Base-by-base conservation (phyloP, 2,797 vertebrate species). In the Cichlasoma orientale region DNA sequence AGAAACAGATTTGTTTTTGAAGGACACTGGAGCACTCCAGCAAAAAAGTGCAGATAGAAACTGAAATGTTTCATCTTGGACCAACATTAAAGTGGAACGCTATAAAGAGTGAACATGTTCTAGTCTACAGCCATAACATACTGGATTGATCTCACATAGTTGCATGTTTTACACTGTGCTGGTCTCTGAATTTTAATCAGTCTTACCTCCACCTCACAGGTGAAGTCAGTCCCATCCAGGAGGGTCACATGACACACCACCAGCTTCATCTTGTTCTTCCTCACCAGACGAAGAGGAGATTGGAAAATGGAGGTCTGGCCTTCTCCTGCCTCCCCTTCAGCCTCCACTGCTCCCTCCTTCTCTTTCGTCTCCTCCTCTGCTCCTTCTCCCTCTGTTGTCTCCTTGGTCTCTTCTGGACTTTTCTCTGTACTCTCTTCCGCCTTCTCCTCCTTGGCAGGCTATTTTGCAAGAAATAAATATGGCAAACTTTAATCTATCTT, bases 171-270 rank as follows among this genome's bases (percentile, higher is more conserved):
- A 50, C 11, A 50, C 18, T 56, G 21, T 27, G 27, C 36, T 33
- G 23, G 0, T 72, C n/a, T 9, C 16, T 7, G 5, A 33, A 18
- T 61, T n/a, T 38, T 3, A 29, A 52, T 36, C 11, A 25, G 36
- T 19, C 96, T 96, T 93, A 99, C 98, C 98, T 99, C 98, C 75
- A 99, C 89, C 79, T 98, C 97, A 76, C 97, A 99, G 89, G 82
- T 93, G 92, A 97, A 98, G 88, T 98, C 97, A 0, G 90, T 96
- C 75, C 97, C 97, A 38, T 99, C 98, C 78, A 99, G 93, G 61
- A 99, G 95, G 68, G 90, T 90, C 79, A 99, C 97, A 69, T 96
- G 97, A 92, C 97, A 98, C 78, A 95, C 95, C 76, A 97, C 95
- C 75, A 96, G 95, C 94, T 98, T 99, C 93, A 96, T 95, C 94